Evolutionary conservation across 2,113 vertebrate species (phyloP).

Genomic region (Paraplagusia blochii): DNA sequence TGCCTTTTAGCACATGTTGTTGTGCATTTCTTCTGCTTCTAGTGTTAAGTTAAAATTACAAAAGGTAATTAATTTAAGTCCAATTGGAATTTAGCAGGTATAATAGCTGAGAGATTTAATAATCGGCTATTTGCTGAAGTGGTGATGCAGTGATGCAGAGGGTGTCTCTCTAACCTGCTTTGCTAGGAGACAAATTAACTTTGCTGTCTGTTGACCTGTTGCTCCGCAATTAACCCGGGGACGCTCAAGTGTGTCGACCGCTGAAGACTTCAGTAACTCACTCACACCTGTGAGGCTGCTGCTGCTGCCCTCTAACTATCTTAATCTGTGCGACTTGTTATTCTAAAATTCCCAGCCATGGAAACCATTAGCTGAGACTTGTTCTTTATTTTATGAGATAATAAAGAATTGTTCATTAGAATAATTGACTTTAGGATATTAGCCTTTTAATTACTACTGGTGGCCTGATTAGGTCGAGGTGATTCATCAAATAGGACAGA

Average conservation of each 20-base stretch:
- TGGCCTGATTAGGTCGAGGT: neutral
- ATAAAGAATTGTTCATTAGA: neutral
- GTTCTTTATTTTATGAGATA: constrained; percentile 2
- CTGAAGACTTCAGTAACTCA: constrained; percentile 69
- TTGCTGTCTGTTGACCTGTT: constrained; percentile 38
- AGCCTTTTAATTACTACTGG: neutral
- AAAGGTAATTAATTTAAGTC: too few relatives aligned
- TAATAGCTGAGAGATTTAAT: too few relatives aligned
- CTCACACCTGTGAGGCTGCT: constrained; percentile 46
- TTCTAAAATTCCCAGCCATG: neutral
- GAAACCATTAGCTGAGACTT: neutral
- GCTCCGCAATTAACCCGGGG: constrained; percentile 66
- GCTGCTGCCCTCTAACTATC: constrained; percentile 48
- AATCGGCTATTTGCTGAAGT: too few relatives aligned
- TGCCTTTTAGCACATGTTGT: too few relatives aligned
- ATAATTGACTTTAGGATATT: neutral
- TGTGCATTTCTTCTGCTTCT: too few relatives aligned
- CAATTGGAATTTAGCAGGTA: too few relatives aligned
- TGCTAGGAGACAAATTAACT: constrained; percentile 52
- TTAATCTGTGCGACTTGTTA: constrained; percentile 13
- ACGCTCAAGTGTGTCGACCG: constrained; percentile 38
- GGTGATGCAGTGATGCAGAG: neutral
- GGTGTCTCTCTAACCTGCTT: constrained; percentile 16
- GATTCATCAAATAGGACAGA: neutral
- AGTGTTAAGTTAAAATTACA: too few relatives aligned